A percentile compares a stretch with the other conserved stretches of the same genome.
Conservation (phyloP, 2,888 invertebrate genomes). For the Clunio marinus region DNA sequence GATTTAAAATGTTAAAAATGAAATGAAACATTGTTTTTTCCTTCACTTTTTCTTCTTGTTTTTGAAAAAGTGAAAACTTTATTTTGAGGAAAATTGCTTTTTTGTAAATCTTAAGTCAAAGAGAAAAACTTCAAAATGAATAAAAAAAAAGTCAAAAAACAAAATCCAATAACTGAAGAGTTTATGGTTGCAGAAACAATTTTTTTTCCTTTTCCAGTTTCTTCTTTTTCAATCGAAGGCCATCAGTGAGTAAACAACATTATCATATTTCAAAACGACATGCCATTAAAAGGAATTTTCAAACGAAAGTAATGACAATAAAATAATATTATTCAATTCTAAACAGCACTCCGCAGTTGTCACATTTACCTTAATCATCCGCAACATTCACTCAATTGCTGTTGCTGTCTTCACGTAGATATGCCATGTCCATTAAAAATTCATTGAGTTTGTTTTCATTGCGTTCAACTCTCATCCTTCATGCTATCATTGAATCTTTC, state of each 20-base stretch:
- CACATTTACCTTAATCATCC: background rate
- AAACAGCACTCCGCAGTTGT: no score
- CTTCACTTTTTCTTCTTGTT: constrained; percentile 22
- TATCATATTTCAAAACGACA: no score
- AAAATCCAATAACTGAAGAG: background rate
- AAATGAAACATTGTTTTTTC: constrained; percentile 31
- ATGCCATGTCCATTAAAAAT: no score
- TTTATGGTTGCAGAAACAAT: background rate
- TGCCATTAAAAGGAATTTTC: no score
- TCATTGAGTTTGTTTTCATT: no score
- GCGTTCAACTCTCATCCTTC: no score
- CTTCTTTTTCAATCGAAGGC: no score
- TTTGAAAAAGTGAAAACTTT: constrained; percentile 38
- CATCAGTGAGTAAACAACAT: no score
- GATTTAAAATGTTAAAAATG: constrained; percentile 34
- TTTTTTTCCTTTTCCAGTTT: no score
- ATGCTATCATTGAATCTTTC: background rate
- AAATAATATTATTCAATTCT: no score
- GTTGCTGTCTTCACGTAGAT: no score
- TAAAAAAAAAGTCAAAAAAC: constrained; percentile 34
- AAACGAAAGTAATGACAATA: no score
- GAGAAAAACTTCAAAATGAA: constrained; percentile 34
- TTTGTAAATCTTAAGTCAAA: constrained; percentile 32
- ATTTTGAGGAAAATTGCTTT: constrained; percentile 38
- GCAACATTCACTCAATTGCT: background rate